Conservation (phyloP, 2,888 invertebrate species). For the Onthophagus sagittarius region DNA sequence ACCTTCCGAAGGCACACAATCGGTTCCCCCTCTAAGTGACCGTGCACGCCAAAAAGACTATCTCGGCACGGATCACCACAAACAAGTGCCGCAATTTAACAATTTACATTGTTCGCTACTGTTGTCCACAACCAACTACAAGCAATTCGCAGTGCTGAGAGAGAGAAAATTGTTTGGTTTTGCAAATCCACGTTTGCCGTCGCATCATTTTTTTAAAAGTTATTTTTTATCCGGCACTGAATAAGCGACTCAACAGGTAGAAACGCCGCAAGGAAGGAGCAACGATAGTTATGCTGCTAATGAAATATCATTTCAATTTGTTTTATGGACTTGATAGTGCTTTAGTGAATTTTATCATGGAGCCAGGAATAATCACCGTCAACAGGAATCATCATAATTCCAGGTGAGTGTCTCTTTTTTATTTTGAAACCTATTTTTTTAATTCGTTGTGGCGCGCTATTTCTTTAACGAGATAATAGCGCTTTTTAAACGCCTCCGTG, state of each 20-base stretch:
- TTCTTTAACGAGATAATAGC: background rate
- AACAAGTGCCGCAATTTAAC: conserved; percentile 38
- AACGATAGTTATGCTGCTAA: background rate
- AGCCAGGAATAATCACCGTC: background rate
- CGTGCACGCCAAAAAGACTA: conserved; percentile 37
- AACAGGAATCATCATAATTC: background rate
- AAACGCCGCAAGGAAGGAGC: background rate
- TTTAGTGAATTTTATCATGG: background rate
- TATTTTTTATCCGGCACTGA: background rate
- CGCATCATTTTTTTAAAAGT: background rate
- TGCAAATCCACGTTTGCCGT: background rate
- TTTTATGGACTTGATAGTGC: background rate
- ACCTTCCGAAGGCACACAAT: conserved; percentile 15
- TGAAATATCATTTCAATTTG: background rate
- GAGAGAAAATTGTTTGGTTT: background rate
- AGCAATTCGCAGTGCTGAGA: background rate
- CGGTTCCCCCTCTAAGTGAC: conserved; percentile 30
- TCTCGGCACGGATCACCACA: conserved; percentile 7
- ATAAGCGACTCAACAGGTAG: background rate
- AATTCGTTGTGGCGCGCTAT: background rate
- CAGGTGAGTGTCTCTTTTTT: background rate
- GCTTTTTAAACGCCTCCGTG: background rate
- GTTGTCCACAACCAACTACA: background rate
- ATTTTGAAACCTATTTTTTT: background rate
- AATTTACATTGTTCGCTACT: conserved; percentile 43